Base-by-base conservation (phyloP, 2,888 invertebrate species). In the Drosophila pegasa region DNA sequence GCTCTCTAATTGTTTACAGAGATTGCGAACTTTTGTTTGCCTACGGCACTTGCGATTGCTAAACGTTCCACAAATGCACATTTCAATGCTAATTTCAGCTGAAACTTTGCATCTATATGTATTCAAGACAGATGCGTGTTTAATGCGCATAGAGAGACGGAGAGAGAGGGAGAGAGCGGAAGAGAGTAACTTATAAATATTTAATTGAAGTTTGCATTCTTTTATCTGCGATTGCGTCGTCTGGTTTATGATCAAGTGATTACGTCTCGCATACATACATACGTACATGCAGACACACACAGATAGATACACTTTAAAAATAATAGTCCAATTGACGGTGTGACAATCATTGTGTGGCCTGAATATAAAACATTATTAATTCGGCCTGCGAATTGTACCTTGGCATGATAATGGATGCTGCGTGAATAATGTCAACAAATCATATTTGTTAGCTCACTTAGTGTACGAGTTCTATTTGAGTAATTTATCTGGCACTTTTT, bases 41-140 rank as follows among this genome's bases (percentile, higher is more conserved):
- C 50, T 58, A 29, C 10, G 52, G 38, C 52, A 47, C 41, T 57
- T 41, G 29, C 52, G 40, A 35, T 37, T 47, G 58, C 55, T 47
- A 25, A 62, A 64, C 61, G 41, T 72, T 75, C 56, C 63, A 64
- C 68, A 66, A 75, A 55, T 71, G 76, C 60, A 78, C 63, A 66
- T 72, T 75, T 78, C 75, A 81, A 78, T 78, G 79, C 66, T 78
- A 81, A 81, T 81, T 75, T 59, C 12, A 22, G 54, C 47, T 31
- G 38, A 61, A 48, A 35, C 45, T 66, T 52, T 60, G 41, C 43
- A 43, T 41, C 43, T 43, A 9, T 31, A 48, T 22, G 9, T 16
- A 10, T 22, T 22, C 10, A 10, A 25, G 12, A 16, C n/a, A 18
- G 14, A 31, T 12, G 33, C 33, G 12, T 12, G 3, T n/a, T 22